phyloP scores from a whole-genome alignment of 2,888 invertebrate genomes.

The Aleiodes testaceus region DNA sequence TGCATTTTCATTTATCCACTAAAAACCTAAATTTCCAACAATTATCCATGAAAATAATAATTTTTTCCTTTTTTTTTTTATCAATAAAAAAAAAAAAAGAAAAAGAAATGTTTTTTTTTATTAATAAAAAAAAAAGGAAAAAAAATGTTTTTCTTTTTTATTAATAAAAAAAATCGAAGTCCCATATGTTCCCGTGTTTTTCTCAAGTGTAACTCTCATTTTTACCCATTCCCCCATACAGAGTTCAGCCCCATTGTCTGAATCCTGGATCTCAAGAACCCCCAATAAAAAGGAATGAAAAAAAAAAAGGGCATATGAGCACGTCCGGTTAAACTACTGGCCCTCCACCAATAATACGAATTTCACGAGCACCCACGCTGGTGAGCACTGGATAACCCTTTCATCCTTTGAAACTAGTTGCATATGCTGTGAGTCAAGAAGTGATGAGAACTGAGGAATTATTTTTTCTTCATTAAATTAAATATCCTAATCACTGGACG shows the following conservation, averaged over 20 bases:
- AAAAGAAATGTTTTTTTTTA: neutral
- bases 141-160: constrained; percentile 3
- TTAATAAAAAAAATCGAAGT: neutral
- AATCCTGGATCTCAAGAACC: constrained; percentile 41
- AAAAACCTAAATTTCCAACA: constrained; percentile 35
- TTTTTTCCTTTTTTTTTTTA: neutral
- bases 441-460: too few relatives aligned
- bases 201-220: constrained; percentile 46
- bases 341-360: constrained; percentile 8
- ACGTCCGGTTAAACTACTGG: constrained; percentile 51
- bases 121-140: neutral
- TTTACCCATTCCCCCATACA: constrained; percentile 1
- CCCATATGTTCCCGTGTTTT: constrained; percentile 44
- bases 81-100: constrained; percentile 2
- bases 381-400: constrained; percentile 8
- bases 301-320: constrained; percentile 51
- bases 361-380: constrained; percentile 25
- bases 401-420: neutral
- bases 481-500: too few relatives aligned
- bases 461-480: neutral
- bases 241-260: constrained; percentile 37
- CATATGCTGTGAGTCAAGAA: neutral
- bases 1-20: constrained; percentile 11
- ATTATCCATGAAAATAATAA: constrained; percentile 35
- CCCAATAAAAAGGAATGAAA: constrained; percentile 26